Conservation (phyloP, 92 coral and sea anemone species). For the Porites rus region DNA sequence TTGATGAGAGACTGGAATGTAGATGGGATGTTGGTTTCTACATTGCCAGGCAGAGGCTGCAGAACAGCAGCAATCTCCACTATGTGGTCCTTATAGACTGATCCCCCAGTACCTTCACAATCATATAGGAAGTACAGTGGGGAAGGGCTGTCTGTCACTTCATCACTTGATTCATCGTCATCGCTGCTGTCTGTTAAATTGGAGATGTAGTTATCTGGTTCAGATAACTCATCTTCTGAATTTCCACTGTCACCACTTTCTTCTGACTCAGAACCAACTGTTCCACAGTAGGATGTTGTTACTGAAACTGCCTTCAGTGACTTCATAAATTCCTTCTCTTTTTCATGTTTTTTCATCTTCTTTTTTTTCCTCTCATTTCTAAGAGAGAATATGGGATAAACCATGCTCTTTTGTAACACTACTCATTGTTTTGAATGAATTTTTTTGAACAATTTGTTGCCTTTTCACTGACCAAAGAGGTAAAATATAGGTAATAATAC, state of each 20-base stretch:
- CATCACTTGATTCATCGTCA: conserved; percentile 24
- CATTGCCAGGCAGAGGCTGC: conserved; percentile 22
- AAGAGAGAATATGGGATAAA: neutral
- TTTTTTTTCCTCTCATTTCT: conserved; percentile 38
- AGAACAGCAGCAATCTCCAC: conserved; percentile 43
- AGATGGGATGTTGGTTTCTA: conserved; percentile 13
- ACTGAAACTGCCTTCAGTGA: conserved; percentile 29
- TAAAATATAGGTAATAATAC: too few species aligned
- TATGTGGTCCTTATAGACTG: conserved; percentile 46
- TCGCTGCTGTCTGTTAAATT: conserved; percentile 6
- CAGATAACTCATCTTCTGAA: conserved; percentile 2
- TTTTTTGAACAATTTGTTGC: too few species aligned
- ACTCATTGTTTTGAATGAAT: too few species aligned
- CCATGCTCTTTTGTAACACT: too few species aligned
- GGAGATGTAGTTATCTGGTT: conserved; percentile 8
- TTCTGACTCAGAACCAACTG: conserved; percentile 12
- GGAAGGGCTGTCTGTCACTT: conserved; percentile 2
- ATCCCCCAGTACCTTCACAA: conserved; percentile 49
- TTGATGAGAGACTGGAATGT: conserved; percentile 16
- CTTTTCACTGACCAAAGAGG: too few species aligned
- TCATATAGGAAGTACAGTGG: conserved; percentile 34
- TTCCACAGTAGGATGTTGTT: conserved; percentile 11
- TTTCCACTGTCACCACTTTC: conserved; percentile 10
- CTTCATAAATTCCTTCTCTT: conserved; percentile 38
- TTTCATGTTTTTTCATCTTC: conserved; percentile 27